A percentile compares a stretch with the other conserved stretches of the same genome.
These are phyloP conservation scores for Lepidurus packardi DNA, from an alignment of 1,140 invertebrate genomes.

Conservation along the genomic window DNA sequence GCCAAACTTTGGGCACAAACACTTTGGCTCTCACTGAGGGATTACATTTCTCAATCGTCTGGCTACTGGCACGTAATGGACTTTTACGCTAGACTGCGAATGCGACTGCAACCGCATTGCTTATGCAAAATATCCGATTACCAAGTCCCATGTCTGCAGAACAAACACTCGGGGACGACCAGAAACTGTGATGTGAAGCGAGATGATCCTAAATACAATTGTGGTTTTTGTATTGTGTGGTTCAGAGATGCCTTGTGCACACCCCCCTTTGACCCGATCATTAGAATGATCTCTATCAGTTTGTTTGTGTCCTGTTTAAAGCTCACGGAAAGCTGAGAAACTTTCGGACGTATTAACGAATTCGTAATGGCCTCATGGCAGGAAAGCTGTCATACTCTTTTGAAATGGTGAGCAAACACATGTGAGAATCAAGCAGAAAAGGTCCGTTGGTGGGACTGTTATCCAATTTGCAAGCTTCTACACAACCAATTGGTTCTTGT, in stretches of 20 bases:
- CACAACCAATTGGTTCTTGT: too few relatives aligned
- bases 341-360: too few relatives aligned
- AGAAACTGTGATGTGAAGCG: not conserved
- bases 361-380: too few relatives aligned
- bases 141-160: not conserved
- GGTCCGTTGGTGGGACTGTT: too few relatives aligned
- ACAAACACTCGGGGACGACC: not conserved
- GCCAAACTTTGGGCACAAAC: not conserved
- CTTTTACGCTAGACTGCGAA: not conserved
- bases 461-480: too few relatives aligned
- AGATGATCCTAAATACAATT: not conserved
- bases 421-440: too few relatives aligned
- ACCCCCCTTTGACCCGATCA: not conserved
- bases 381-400: too few relatives aligned
- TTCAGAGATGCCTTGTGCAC: not conserved
- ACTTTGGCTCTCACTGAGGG: not conserved
- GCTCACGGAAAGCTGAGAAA: not conserved
- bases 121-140: constrained; percentile 22
- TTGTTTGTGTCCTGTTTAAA: not conserved
- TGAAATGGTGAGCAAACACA: too few relatives aligned
- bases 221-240: not conserved
- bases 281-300: not conserved
- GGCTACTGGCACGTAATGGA: constrained; percentile 16
- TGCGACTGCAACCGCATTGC: not conserved
- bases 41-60: not conserved